Evolutionary conservation across 2,797 vertebrate species (phyloP).

Genomic region (Brotogeris chrysoptera): DNA sequence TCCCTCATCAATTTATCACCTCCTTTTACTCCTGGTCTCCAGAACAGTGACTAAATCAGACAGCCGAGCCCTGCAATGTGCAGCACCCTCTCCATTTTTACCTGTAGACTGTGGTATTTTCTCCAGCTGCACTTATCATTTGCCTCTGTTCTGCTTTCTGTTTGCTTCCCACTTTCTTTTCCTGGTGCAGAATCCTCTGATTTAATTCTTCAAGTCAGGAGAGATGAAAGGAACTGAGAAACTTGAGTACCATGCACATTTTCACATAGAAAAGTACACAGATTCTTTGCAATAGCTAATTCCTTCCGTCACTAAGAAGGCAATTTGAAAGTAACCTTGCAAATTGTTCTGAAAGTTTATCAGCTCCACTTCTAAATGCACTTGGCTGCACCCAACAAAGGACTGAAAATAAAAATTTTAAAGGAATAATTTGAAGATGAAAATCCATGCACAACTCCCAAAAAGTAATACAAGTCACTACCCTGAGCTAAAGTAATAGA

Average conservation of each 20-base stretch:
- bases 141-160: not conserved
- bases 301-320: not conserved
- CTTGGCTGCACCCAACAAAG: not conserved
- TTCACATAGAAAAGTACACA: not conserved
- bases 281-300: not conserved
- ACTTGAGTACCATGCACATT: not conserved
- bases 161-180: not conserved
- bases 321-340: not conserved
- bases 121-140: not conserved
- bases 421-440: not conserved
- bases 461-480: not conserved
- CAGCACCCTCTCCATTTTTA: not conserved
- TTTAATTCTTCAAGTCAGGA: not conserved
- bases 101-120: not conserved
- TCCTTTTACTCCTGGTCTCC: not conserved
- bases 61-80: not conserved
- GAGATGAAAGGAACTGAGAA: not conserved
- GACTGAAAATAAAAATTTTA: not conserved
- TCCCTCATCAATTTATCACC: not conserved
- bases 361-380: not conserved
- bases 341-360: not conserved
- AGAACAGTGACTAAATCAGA: not conserved
- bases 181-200: not conserved
- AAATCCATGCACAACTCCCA: not conserved
- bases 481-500: not conserved